Base-by-base conservation (phyloP, 92 coral and sea anemone species). In the Porites rus region DNA sequence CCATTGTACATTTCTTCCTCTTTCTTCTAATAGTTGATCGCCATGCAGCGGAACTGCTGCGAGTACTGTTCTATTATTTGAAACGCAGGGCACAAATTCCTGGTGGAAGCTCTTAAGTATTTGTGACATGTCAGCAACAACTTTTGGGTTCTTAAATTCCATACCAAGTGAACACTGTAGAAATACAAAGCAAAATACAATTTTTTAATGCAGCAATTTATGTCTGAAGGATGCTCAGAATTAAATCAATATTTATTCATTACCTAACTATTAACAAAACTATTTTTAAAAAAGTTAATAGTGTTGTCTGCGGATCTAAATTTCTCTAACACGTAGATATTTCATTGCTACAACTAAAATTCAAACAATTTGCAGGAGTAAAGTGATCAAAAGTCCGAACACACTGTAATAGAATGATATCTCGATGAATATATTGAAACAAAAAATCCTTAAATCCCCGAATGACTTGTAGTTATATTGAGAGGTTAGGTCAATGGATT, bases 21-120 rank as follows among this genome's bases (percentile, higher is more conserved):
- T 74, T 14, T 86, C 93, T 56, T 90, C 93, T 38, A 80, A 90
- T n/a, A 90, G 19, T 77, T 90, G 91, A 25, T 90, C 93, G 8
- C 88, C 91, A 52, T 90, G 93, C 1, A 86, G 38, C 9, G 93
- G 88, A 2, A 87, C 73, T 22, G 21, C 1, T 0, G 67, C 10
- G 0, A 82, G 7, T 14, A 86, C 77, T 24, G 31, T 53, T 8
- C 14, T 66, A 6, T 11, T n/a, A 10, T 5, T 46, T 12, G 14
- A 25, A 16, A 22, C 28, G 24, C 69, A 59, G 7, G 90, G 90
- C 0, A 86, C 85, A 78, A 78, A 86, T 66, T 79, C 68, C 22
- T 78, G 43, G 1, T 86, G 90, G 31, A 28, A 65, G 6, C 63
- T 20, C 1, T 19, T 71, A 2, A 86, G 61, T 2, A 86, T 21